Evolutionary conservation across 2,113 vertebrate species (phyloP).

Genomic region (Forbesichthys agassizii): DNA sequence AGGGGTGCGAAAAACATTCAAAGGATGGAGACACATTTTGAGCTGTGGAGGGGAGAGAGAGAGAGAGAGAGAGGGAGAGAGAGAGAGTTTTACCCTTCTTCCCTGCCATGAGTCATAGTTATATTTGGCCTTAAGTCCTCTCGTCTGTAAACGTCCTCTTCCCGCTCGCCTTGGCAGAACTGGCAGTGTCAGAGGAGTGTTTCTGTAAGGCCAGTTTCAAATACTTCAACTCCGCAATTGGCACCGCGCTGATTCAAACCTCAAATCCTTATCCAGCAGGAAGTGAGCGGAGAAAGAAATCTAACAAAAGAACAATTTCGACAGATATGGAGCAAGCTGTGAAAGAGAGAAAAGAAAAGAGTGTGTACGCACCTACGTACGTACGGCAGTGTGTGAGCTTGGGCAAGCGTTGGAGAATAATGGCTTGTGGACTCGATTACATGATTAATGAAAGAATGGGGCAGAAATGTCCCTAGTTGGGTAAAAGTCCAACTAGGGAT

Average conservation of each 20-base stretch:
- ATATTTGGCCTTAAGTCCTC: slow-evolving; percentile 44
- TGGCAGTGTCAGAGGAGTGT: slow-evolving; percentile 14
- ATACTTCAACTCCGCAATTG: neutral
- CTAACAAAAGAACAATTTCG: neutral
- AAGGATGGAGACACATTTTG: neutral
- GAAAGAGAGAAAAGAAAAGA: neutral
- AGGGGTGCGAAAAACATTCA: neutral
- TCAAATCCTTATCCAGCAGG: neutral
- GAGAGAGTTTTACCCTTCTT: slow-evolving; percentile 37
- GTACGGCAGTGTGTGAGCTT: slow-evolving; percentile 9
- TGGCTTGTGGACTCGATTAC: neutral
- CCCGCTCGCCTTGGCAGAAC: slow-evolving; percentile 9
- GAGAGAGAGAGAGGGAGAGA: neutral
- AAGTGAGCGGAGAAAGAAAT: neutral
- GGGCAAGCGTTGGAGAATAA: neutral
- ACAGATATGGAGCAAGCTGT: neutral
- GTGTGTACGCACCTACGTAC: neutral
- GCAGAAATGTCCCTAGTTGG: slow-evolving; percentile 6
- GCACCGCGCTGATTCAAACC: neutral
- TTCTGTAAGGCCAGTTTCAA: neutral
- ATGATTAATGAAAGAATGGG: slow-evolving; percentile 5
- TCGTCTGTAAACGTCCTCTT: slow-evolving; percentile 17
- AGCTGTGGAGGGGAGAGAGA: neutral
- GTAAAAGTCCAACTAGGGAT: too few species aligned
- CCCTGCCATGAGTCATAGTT: slow-evolving; percentile 38